Evolutionary conservation across 2,113 vertebrate species (phyloP), one percentile per base, ranked within the genome.

Genomic region (Vanacampus margaritifer): DNA sequence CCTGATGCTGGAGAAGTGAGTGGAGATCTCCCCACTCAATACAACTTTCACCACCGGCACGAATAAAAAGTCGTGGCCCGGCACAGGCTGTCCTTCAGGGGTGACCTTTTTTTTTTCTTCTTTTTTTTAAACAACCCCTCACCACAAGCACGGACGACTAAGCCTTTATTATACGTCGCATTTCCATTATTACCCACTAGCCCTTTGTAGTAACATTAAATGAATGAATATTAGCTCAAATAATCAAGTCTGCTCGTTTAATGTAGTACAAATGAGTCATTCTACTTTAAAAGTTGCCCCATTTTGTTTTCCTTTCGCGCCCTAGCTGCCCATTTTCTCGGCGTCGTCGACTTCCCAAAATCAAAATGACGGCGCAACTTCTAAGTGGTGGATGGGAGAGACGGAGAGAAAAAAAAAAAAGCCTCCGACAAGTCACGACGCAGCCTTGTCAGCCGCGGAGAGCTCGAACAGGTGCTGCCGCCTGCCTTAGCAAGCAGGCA

Each of bases 51-150:
- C 54, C 17, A 2, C 45, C 37, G 32, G 46, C 35, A 45, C 57
- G 8, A 32, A 35, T 9, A n/a, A 28, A 46, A 64, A 68, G 69
- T 73, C 75, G 41, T 28, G 65, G 69, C 63, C 70, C 75, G 43
- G 16, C 16, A 46, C 64, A 51, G 17, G 10, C 69, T 79, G 94
- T 92, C 94, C 95, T 95, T 95, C 93, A 95, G 57, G 84, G n/a
- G 77, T 91, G 93, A 95, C 93, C 93, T 94, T 89, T 84, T 76
- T 68, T 32, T 57, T 94, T 88, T 82, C 74, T 65, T 7, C 10
- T 10, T 23, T 7, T 23, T 10, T 23, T 10, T 9, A 6, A 51
- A 21, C 21, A 32, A 57, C 13, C 26, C 54, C 54, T 12, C 6
- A 57, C 6, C 14, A 32, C 54, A 17, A 32, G 6, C 14, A 57